Percentiles rank a stretch among this genome's conserved stretches.
These are phyloP conservation scores for Andrena cerasifolii DNA, from an alignment of 1,140 invertebrate genomes.

Conservation along the genomic window DNA sequence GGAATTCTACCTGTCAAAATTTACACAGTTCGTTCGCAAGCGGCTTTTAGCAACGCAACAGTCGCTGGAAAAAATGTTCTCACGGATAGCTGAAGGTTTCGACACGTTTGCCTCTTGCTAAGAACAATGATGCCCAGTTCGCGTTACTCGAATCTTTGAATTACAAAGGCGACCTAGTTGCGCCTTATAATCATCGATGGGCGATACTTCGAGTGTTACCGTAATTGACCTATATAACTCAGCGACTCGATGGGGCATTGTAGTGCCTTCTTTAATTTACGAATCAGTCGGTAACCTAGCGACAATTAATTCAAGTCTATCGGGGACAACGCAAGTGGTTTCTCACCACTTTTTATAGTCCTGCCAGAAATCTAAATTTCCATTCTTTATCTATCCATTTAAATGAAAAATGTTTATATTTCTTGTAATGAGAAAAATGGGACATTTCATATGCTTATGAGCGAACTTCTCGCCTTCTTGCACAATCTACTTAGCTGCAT, in stretches of 20 bases:
- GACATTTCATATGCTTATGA: too few species aligned
- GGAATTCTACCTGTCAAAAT: too few species aligned
- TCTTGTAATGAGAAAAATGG: neutral
- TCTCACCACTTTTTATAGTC: too few species aligned
- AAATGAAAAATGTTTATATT: too few species aligned
- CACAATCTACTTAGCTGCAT: too few species aligned
- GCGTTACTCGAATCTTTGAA: conserved; percentile 32
- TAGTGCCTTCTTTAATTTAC: neutral
- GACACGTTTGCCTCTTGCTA: conserved; percentile 37
- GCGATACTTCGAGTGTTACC: neutral
- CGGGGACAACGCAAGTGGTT: too few species aligned
- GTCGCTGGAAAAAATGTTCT: conserved; percentile 61
- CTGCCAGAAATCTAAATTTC: too few species aligned
- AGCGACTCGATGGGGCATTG: neutral
- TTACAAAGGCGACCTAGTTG: conserved; percentile 41
- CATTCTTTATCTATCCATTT: too few species aligned
- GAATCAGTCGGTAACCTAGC: neutral
- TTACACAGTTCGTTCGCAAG: too few species aligned
- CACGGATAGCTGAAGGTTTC: conserved; percentile 54
- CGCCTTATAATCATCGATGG: conserved; percentile 27
- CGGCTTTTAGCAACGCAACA: conserved; percentile 35
- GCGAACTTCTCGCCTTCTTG: too few species aligned
- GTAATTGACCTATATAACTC: conserved; percentile 10
- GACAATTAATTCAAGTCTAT: neutral
- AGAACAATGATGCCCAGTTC: conserved; percentile 46